Evolutionary conservation across 2,113 vertebrate species (phyloP).

Genomic region (Lepus americanus): DNA sequence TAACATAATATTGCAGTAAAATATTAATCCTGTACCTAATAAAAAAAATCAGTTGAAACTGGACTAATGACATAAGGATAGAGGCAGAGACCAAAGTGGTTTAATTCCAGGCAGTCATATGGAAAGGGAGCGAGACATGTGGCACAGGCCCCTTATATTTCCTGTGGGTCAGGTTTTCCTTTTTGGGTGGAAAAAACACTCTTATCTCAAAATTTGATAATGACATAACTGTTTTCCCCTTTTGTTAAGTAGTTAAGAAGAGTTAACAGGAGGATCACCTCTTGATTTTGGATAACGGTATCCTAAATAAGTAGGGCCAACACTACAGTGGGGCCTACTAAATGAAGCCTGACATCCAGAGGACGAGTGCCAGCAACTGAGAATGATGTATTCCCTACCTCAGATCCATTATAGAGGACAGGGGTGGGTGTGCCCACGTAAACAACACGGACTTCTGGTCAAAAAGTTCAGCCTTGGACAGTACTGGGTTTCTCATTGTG

Average conservation of each 20-base stretch:
- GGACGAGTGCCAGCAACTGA: not conserved
- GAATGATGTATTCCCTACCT: not conserved
- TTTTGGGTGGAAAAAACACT: conserved; percentile 23
- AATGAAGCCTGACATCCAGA: not conserved
- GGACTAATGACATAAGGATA: not conserved
- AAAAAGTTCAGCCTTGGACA: not conserved
- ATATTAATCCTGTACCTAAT: not conserved
- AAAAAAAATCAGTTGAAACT: not conserved
- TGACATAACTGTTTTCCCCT: not conserved
- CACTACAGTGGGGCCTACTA: not conserved
- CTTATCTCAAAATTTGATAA: conserved; percentile 28
- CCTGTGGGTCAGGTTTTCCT: not conserved
- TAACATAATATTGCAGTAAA: not conserved
- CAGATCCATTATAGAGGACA: not conserved
- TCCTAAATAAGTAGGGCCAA: too few relatives aligned
- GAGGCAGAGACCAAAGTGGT: not conserved
- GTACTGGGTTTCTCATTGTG: not conserved
- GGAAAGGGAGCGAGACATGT: not conserved
- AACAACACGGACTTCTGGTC: not conserved
- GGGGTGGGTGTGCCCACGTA: not conserved
- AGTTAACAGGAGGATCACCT: not conserved
- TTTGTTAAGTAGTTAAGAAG: conserved; percentile 28
- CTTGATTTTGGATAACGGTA: not conserved
- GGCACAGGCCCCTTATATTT: not conserved
- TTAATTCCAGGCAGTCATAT: not conserved